Evolutionary conservation across 2,797 vertebrate species (phyloP), one percentile per base, ranked within the genome.

Genomic region (Acrocephalus scirpaceus): DNA sequence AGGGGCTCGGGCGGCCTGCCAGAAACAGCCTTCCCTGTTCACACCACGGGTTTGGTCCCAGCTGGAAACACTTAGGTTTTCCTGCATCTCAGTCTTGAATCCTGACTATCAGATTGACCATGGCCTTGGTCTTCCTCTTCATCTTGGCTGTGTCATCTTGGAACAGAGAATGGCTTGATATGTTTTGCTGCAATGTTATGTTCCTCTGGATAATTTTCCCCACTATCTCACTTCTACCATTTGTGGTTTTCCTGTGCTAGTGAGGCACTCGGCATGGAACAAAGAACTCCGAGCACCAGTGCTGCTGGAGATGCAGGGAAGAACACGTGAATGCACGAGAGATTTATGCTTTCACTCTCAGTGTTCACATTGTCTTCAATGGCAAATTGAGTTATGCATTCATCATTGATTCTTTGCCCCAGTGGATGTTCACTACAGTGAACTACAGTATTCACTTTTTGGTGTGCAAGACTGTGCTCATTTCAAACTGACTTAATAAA

Each of bases 201-300:
- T 92, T 95, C 80, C 84, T 84, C 13, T 29, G 62, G 66, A 53
- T 51, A 65, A 60, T 69, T 75, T 58, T 84, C 10, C 34, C 53
- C 53, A 16, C 58, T 61, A 4, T 56, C 58, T 92, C 84, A 61
- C 34, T 94, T 95, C 84, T 67, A n/a, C 42, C 74, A 93, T 7
- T 72, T 89, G 87, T 92, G 53, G 19, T 47, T 92, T 85, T 61
- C 84, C 85, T 4, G 10, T 91, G 89, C 54, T 81, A 65, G 42
- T 72, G 87, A 89, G 82, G 66, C 26, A 38, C 21, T 77, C 29
- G 0, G 73, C 2, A 0, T 8, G 32, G 34, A 42, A 67, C 42
- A 53, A 16, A 86, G 45, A 91, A 22, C 42, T 81, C 50, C 48
- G 76, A 80, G 65, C 38, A 74, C 13, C 10, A 17, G 1, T 71